phyloP scores from a whole-genome alignment of 2,113 vertebrate genomes.

The Halichoerus grypus region DNA sequence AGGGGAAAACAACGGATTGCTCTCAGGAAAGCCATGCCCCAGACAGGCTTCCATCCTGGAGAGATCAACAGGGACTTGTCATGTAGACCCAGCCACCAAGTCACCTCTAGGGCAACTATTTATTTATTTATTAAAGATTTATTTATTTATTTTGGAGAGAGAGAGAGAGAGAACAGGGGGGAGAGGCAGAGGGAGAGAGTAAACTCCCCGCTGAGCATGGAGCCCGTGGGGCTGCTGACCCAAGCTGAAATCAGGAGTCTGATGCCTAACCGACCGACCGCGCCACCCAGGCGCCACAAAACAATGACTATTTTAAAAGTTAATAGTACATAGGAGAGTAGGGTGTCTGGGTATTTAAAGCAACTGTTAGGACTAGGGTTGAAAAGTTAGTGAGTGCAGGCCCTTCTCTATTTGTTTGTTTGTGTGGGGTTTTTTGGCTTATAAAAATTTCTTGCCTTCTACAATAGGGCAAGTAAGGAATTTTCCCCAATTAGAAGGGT shows the following conservation, averaged over 20 bases:
- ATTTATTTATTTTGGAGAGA: not conserved
- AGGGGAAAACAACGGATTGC: not conserved
- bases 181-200: not conserved
- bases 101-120: not conserved
- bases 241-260: not conserved
- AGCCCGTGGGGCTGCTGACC: not conserved
- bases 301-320: not conserved
- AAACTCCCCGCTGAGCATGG: not conserved
- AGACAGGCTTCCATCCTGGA: not conserved
- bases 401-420: not conserved
- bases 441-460: not conserved
- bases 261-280: not conserved
- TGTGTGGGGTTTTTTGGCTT: not conserved
- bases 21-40: not conserved
- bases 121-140: not conserved
- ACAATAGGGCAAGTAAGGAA: not conserved
- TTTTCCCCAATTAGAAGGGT: not conserved
- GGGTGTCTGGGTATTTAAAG: not conserved
- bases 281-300: not conserved
- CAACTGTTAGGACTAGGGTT: not conserved
- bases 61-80: not conserved
- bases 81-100: not conserved
- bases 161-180: not conserved
- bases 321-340: not conserved
- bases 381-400: not conserved